Evolutionary conservation across 1,140 invertebrate species (phyloP).

Genomic region (Cydia amplana): DNA sequence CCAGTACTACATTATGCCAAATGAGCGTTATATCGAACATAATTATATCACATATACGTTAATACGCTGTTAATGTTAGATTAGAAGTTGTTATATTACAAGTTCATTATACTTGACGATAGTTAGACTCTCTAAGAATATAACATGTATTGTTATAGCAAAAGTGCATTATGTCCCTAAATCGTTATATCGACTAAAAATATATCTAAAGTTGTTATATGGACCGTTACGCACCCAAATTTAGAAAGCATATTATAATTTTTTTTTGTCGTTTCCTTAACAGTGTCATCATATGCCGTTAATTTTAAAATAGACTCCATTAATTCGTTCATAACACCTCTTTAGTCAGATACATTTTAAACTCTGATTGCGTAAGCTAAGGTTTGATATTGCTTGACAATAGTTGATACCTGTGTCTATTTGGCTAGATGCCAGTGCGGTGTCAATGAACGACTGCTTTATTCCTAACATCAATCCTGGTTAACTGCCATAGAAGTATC

Average conservation of each 20-base stretch:
- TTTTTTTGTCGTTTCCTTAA: background rate
- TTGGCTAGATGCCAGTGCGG: constrained; percentile 46
- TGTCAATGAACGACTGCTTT: constrained; percentile 49
- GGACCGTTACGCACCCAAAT: too few species aligned
- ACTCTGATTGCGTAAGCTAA: background rate
- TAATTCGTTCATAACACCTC: background rate
- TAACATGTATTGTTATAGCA: too few species aligned
- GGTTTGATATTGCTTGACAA: constrained; percentile 35
- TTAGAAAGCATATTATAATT: background rate
- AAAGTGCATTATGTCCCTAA: too few species aligned
- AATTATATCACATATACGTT: too few species aligned
- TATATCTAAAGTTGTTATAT: too few species aligned
- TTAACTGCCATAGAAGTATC: constrained; percentile 45
- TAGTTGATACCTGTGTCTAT: constrained; percentile 45
- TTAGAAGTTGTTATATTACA: too few species aligned
- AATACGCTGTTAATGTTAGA: too few species aligned
- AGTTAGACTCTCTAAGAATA: too few species aligned
- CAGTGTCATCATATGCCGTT: constrained; percentile 4
- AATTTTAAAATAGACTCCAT: constrained; percentile 16
- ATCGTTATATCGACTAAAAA: too few species aligned
- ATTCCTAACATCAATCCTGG: constrained; percentile 51
- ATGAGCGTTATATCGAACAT: too few species aligned
- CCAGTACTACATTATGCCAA: too few species aligned
- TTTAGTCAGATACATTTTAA: background rate
- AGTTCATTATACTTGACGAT: too few species aligned